Evolutionary conservation across 2,888 invertebrate genomes (phyloP).

Genomic region (Protonemura montana): DNA sequence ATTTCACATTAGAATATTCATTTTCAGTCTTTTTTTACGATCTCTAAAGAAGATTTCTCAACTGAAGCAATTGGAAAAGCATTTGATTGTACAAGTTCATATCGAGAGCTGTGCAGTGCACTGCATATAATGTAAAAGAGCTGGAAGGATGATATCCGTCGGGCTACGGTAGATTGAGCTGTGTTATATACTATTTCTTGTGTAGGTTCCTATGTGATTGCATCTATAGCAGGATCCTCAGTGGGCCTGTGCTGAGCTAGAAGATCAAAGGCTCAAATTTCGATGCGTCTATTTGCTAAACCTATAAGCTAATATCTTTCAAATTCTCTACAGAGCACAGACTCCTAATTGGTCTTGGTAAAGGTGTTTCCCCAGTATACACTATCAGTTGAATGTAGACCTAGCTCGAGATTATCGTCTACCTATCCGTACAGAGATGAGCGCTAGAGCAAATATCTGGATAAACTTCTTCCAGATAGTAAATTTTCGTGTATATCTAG

Average conservation of each 20-base stretch:
- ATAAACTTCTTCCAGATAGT: background rate
- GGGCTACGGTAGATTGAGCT: background rate
- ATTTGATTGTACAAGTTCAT: background rate
- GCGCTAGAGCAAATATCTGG: background rate
- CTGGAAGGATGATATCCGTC: background rate
- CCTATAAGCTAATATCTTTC: slow-evolving; percentile 22
- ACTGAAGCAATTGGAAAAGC: background rate
- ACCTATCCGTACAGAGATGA: background rate
- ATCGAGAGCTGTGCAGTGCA: background rate
- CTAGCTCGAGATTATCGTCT: background rate
- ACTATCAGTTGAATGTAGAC: background rate
- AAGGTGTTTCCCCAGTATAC: background rate
- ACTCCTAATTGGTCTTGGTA: background rate
- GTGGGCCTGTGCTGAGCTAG: background rate
- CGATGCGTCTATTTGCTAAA: slow-evolving; percentile 16
- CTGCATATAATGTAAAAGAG: background rate
- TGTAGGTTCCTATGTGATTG: background rate
- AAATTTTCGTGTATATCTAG: slow-evolving; percentile 1
- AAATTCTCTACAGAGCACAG: background rate
- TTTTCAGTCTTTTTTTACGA: background rate
- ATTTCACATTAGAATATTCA: slow-evolving; percentile 2
- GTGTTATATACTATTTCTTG: background rate
- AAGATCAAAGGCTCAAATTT: slow-evolving; percentile 15
- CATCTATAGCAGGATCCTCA: background rate
- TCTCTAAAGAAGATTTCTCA: slow-evolving; percentile 15